Conservation (phyloP, 2,797 vertebrate genomes). For the Linurgus olivaceus region DNA sequence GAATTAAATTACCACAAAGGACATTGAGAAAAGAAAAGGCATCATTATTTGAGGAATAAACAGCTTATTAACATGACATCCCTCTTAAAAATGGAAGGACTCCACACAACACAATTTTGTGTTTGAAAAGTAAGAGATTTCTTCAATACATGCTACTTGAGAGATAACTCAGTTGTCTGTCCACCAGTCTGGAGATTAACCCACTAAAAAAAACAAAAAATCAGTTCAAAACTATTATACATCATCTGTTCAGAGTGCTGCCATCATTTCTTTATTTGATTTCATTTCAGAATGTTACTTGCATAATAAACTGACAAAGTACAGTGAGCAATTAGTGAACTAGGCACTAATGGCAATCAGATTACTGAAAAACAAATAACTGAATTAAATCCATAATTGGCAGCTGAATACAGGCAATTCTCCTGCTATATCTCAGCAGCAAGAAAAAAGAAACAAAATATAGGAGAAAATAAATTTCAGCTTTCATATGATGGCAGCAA, state of each 20-base stretch:
- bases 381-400: background rate
- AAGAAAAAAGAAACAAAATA: background rate
- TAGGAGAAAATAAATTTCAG: background rate
- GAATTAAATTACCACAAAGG: background rate
- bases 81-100: background rate
- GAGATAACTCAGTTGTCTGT: background rate
- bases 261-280: background rate
- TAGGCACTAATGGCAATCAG: background rate
- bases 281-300: background rate
- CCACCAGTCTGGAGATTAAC: background rate
- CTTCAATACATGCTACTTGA: background rate
- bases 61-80: background rate
- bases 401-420: background rate
- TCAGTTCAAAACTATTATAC: background rate
- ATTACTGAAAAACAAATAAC: conserved; percentile 34
- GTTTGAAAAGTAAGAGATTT: background rate
- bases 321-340: background rate
- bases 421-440: background rate
- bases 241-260: background rate
- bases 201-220: background rate
- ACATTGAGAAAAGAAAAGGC: background rate
- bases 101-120: background rate
- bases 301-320: background rate
- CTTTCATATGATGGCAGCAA: background rate
- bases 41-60: background rate